Evolutionary conservation across 2,797 vertebrate species (phyloP).

Genomic region (Meriones psammophilus): DNA sequence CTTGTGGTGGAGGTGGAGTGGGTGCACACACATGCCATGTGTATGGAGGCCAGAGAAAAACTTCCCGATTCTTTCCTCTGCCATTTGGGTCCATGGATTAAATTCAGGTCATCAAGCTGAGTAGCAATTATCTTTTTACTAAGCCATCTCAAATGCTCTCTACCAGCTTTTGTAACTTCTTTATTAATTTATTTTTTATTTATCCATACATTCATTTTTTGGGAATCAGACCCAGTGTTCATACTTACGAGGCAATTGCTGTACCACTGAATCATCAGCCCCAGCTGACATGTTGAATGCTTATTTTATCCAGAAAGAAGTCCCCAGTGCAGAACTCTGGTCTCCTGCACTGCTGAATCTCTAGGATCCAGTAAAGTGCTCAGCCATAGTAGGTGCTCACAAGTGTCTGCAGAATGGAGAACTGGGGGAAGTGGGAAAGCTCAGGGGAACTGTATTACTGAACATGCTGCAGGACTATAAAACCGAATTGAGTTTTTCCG

Average conservation of each 20-base stretch:
- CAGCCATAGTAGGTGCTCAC: background rate
- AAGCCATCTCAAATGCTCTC: background rate
- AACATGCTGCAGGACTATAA: slow-evolving; percentile 60
- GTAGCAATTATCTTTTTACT: background rate
- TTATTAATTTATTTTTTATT: background rate
- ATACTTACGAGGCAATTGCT: background rate
- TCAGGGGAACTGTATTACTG: background rate
- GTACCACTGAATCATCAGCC: background rate
- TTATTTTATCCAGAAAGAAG: slow-evolving; percentile 47
- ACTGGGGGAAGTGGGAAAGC: background rate
- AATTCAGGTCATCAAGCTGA: background rate
- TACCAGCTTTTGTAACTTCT: background rate
- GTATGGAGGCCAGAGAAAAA: background rate
- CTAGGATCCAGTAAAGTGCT: background rate
- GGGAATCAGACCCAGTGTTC: too few relatives aligned
- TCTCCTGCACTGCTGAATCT: background rate
- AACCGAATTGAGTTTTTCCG: slow-evolving; percentile 73
- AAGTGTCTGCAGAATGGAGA: slow-evolving; percentile 11
- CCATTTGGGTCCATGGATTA: background rate
- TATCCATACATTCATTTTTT: background rate
- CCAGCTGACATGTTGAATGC: background rate
- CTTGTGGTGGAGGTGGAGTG: background rate
- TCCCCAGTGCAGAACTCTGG: background rate
- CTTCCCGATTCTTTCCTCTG: background rate
- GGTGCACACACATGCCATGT: background rate